A percentile compares a stretch with the other conserved stretches of the same genome.
phyloP scores from a whole-genome alignment of 2,113 vertebrate species.

The Pandion haliaetus region DNA sequence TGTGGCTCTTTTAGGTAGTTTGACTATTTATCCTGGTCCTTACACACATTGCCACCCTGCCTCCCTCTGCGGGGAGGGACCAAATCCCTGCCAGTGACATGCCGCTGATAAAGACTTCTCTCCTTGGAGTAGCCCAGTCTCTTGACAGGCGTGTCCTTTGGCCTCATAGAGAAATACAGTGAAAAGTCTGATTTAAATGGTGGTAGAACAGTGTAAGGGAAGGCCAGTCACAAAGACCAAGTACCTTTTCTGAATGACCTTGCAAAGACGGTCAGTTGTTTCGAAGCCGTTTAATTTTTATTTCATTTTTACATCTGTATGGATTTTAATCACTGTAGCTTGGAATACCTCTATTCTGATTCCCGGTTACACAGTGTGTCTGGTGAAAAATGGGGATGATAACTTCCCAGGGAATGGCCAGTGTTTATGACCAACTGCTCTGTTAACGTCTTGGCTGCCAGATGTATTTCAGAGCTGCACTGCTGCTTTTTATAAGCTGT shows the following conservation, averaged over 20 bases:
- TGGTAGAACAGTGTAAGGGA: background rate
- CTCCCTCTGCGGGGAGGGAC: background rate
- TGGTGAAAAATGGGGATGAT: constrained; percentile 35
- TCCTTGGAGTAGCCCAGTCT: background rate
- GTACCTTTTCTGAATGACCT: background rate
- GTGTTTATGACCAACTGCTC: constrained; percentile 47
- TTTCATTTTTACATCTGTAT: constrained; percentile 1
- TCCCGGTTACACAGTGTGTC: background rate
- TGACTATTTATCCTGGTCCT: background rate
- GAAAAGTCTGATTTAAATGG: background rate
- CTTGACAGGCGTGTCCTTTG: background rate
- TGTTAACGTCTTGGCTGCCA: constrained; percentile 31
- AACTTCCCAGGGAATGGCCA: background rate
- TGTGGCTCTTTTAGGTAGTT: background rate
- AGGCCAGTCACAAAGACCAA: background rate
- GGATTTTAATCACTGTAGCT: constrained; percentile 30
- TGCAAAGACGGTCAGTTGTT: background rate
- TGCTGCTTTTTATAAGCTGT: constrained; percentile 64
- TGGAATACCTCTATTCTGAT: constrained; percentile 12
- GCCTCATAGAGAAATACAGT: background rate
- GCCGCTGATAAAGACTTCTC: background rate
- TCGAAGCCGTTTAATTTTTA: background rate
- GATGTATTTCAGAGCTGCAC: constrained; percentile 54
- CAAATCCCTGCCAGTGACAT: background rate
- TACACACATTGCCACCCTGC: background rate